Evolutionary conservation across 2,797 vertebrate species (phyloP).

Genomic region (Tapera naevia): DNA sequence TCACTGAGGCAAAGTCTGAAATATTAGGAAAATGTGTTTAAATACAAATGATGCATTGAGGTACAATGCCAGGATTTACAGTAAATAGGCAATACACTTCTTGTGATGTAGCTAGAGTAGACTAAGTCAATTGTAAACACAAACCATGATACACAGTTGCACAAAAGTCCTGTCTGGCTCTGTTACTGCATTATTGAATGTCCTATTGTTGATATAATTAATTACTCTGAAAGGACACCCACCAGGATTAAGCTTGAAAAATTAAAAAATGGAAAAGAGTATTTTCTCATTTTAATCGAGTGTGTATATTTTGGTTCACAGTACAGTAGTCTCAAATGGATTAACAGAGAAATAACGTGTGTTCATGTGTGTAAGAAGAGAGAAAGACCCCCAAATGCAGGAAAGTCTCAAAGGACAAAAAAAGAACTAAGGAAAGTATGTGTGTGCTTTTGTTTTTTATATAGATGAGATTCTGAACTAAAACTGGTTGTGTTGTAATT

Average conservation of each 20-base stretch:
- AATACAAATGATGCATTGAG: neutral
- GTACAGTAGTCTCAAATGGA: neutral
- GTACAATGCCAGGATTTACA: neutral
- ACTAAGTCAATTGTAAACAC: neutral
- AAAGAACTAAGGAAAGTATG: neutral
- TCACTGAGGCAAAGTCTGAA: slow-evolving; percentile 79
- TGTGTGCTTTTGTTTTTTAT: neutral
- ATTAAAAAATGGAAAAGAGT: neutral
- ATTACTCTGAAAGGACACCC: slow-evolving; percentile 7
- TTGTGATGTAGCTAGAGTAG: neutral
- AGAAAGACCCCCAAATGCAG: neutral
- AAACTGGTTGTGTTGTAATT: neutral
- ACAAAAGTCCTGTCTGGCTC: neutral
- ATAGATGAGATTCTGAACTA: neutral
- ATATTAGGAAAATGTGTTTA: neutral
- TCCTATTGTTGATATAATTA: slow-evolving; percentile 8
- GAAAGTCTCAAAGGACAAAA: neutral
- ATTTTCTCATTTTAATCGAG: neutral
- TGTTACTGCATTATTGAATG: neutral
- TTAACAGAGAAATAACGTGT: neutral
- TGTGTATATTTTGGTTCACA: neutral
- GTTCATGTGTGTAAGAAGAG: rapidly evolving
- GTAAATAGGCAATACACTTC: neutral
- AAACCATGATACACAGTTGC: neutral
- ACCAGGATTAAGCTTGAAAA: neutral